These are phyloP conservation scores for Bradynema listronoti DNA, from an alignment of 1,140 invertebrate genomes.

Conservation along the genomic window DNA sequence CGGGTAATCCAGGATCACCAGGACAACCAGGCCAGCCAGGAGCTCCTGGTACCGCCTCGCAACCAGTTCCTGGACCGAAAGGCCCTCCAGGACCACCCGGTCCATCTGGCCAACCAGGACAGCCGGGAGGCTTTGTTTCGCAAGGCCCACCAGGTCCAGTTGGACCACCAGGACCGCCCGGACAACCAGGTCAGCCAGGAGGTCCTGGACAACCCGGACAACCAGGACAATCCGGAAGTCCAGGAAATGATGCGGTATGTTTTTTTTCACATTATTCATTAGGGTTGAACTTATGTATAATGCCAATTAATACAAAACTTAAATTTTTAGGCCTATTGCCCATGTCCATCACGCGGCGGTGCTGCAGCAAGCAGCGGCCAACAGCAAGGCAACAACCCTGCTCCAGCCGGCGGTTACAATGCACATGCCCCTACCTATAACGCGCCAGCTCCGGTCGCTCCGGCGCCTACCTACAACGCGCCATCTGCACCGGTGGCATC, in stretches of 20 bases:
- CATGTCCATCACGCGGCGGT: not conserved
- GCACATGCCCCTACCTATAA: too few relatives aligned
- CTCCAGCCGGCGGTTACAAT: too few relatives aligned
- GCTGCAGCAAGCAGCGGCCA: too few relatives aligned
- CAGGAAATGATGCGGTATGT: not conserved
- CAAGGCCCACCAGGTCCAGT: not conserved
- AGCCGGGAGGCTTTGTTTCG: not conserved
- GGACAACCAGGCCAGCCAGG: not conserved
- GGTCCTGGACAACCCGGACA: not conserved
- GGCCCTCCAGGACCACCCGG: constrained; percentile 13
- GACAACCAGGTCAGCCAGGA: not conserved
- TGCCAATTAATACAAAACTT: not conserved
- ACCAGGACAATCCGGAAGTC: not conserved
- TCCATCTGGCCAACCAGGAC: not conserved
- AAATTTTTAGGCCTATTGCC: not conserved
- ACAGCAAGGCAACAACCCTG: too few relatives aligned
- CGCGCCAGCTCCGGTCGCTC: too few relatives aligned
- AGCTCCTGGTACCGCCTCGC: not conserved
- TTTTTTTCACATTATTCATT: not conserved
- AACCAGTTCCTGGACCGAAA: not conserved
- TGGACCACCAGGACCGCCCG: not conserved
- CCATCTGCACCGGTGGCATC: too few relatives aligned
- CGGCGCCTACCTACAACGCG: too few relatives aligned
- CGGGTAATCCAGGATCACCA: not conserved
- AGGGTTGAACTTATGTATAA: not conserved